Evolutionary conservation across 2,888 invertebrate genomes (phyloP), one percentile per base, ranked within the genome.

Genomic region (Lordiphosa fenestrarum): DNA sequence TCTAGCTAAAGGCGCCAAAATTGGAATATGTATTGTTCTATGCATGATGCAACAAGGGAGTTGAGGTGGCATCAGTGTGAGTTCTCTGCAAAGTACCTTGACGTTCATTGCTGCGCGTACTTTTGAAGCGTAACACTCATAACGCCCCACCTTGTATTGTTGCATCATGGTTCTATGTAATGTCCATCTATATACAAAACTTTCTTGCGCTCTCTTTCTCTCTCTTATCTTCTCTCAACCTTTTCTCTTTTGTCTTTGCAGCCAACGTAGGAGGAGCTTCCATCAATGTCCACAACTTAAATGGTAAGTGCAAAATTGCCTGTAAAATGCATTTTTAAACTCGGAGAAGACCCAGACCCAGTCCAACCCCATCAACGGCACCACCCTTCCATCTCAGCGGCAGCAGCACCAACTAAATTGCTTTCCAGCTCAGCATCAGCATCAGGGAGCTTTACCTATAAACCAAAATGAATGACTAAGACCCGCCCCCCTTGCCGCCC

Each of bases 281-380:
- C 55, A 66, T 56, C 69, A 67, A 77, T 76, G 81, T 74, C 67
- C 77, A 59, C 61, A 74, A 56, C 67, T 70, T 76, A 67, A 77
- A 72, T 74, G 81, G 76, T 76, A 74, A 81, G 78, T 76, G 74
- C 56, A 73, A 77, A 76, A 73, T 64, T 66, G 71, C 66, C 64
- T 80, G 62, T 73, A 64, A 76, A 76, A 66, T 66, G 73, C 69
- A 70, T 80, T 71, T 71, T 30, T 30, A 30, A 30, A 30, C 30
- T 30, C 30, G 9, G 6, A 25, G 6, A 7, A 25, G 6, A 9
- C 30, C 30, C 30, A 2, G 3, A 2, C 30, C 30, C 15, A 15
- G 15, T 15, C 15, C 15, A 15, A 15, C n/a, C 35, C 47, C 35
- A 13, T n/a, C 21, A 2, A 6, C 6, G 1, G 1, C 30, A 9